phyloP scores from a whole-genome alignment of 2,888 invertebrate genomes.

The Clusia tigrina region DNA sequence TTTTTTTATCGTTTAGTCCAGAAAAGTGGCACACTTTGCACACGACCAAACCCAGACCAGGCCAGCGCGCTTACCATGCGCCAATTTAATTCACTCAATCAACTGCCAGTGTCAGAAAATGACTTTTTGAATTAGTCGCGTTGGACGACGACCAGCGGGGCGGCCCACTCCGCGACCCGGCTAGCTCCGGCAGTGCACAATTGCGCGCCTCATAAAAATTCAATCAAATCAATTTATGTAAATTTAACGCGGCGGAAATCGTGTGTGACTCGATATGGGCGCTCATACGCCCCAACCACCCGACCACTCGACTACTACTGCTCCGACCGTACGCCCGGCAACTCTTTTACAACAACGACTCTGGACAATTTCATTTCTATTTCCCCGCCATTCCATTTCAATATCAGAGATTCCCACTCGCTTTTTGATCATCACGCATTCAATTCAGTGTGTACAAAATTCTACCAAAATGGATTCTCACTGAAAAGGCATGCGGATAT shows the following conservation, averaged over 20 bases:
- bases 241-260: conserved; percentile 57
- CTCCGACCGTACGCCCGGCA: background rate
- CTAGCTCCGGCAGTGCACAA: background rate
- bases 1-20: background rate
- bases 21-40: background rate
- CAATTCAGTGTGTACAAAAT: background rate
- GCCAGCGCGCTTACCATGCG: background rate
- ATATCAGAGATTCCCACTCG: background rate
- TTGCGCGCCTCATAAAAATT: conserved; percentile 57
- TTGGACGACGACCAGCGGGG: background rate
- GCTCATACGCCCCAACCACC: background rate
- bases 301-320: background rate
- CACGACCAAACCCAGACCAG: background rate
- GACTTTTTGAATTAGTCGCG: conserved; percentile 8
- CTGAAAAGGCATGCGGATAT: background rate
- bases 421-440: background rate
- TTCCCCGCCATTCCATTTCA: background rate
- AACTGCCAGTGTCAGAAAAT: background rate
- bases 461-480: background rate
- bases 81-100: conserved; percentile 7
- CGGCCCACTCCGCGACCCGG: too few species aligned
- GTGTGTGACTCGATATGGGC: conserved; percentile 20
- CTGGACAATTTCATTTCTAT: background rate
- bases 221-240: conserved; percentile 66
- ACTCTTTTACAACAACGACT: background rate